Conservation (phyloP, 2,113 vertebrate genomes). For the Myrmecobius fasciatus region DNA sequence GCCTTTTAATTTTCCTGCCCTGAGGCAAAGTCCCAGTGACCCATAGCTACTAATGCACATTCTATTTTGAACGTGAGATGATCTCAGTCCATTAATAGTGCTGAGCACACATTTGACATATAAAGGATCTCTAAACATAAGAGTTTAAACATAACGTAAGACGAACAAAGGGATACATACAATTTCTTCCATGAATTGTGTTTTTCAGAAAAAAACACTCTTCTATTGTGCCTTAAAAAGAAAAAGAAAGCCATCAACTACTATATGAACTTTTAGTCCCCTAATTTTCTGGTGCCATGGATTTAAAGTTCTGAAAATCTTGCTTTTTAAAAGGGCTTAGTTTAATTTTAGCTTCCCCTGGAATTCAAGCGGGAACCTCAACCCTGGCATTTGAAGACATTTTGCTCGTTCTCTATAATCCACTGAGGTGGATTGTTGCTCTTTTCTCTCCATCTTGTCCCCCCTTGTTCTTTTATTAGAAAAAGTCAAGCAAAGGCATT, state of each 20-base stretch:
- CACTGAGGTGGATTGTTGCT: slow-evolving; percentile 41
- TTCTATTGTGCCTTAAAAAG: slow-evolving; percentile 8
- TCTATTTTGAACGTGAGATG: background rate
- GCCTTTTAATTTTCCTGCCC: background rate
- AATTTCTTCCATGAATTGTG: slow-evolving; percentile 15
- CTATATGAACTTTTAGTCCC: slow-evolving; percentile 16
- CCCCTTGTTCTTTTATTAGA: slow-evolving; percentile 73
- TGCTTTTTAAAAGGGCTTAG: slow-evolving; percentile 51
- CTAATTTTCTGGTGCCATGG: background rate
- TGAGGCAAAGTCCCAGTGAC: background rate
- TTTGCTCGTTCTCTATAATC: slow-evolving; percentile 29
- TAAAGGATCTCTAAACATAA: background rate
- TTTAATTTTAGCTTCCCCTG: slow-evolving; percentile 67
- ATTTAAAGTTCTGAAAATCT: slow-evolving; percentile 45
- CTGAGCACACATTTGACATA: background rate
- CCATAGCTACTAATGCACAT: background rate
- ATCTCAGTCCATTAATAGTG: background rate
- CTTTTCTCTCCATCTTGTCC: slow-evolving; percentile 29
- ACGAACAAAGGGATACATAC: background rate
- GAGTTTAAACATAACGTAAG: background rate
- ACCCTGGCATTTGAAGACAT: slow-evolving; percentile 47
- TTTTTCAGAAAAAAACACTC: slow-evolving; percentile 26
- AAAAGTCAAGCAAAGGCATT: slow-evolving; percentile 71
- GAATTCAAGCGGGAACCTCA: slow-evolving; percentile 61
- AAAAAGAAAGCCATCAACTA: background rate